Base-by-base conservation (phyloP, 53 echinoderm and acorn worm species). In the Henricia sp. region DNA sequence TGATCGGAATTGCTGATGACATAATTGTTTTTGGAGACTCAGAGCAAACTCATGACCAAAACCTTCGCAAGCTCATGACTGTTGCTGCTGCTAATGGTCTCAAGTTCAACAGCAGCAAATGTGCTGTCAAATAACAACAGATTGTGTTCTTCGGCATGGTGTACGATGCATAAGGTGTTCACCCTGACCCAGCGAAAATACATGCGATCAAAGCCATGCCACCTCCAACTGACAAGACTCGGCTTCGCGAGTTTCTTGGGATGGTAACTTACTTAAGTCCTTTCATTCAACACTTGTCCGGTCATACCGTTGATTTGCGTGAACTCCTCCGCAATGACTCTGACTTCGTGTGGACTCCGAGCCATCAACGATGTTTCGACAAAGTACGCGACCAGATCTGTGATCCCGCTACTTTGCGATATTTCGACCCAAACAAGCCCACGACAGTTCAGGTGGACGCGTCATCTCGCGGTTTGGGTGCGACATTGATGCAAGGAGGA, bases 111-210 rank as follows among this genome's bases (percentile, higher is more conserved):
- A 63, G 27, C 52, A 23, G 52, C n/a, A 43, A 86, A 88, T 54
- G 88, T 37, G 70, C 67, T 29, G 84, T 90, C 2, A 90, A 90
- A 64, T 71, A 62, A 24, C 63, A 36, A 4, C 63, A 65, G 19
- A 91, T 91, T 6, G 69, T 42, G 65, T 90, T 90, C 43, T 85
- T 90, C 69, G 90, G 78, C 17, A 46, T 85, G 52, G 73, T 82
- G 6, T 91, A 50, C 41, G 91, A 91, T 58, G 12, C 71, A 38
- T 26, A 82, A 38, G 91, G 87, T 16, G 84, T 52, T 28, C 87
- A 83, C 60, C 74, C 87, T 3, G 84, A 91, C 54, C 83, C 91
- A 20, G 29, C 56, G 35, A 73, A 69, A 30, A 62, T 87, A 1
- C 46, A 26, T 13, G 83, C 73, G 41, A 91, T 87, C 29, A 27